These are phyloP conservation scores for Darevskia nairensis DNA, from an alignment of 2,797 vertebrate species.

Conservation along the genomic window DNA sequence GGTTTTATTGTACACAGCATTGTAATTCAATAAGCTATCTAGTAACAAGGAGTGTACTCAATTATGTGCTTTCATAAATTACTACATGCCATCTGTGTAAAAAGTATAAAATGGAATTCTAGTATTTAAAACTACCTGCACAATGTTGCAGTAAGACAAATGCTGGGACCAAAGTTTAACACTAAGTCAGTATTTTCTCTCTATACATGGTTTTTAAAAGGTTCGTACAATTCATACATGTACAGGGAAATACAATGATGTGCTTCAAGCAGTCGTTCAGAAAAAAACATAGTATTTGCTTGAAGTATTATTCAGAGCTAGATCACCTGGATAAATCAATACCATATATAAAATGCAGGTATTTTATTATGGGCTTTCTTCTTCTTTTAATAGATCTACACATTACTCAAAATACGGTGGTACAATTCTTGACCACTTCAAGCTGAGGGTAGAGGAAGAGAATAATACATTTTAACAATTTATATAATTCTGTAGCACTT, in stretches of 20 bases:
- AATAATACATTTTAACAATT: not conserved
- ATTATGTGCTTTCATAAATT: conserved; percentile 18
- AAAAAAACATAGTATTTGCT: conserved; percentile 35
- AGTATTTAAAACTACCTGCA: conserved; percentile 35
- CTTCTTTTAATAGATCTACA: not conserved
- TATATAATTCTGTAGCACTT: not conserved
- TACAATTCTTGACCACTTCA: not conserved
- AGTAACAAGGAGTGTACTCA: conserved; percentile 22
- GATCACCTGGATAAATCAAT: conserved; percentile 13
- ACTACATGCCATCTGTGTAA: conserved; percentile 6
- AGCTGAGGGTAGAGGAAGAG: not conserved
- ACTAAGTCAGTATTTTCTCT: conserved; percentile 18
- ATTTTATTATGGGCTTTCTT: not conserved
- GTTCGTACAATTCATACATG: conserved; percentile 33
- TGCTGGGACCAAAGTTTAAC: conserved; percentile 24
- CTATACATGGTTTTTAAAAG: conserved; percentile 7
- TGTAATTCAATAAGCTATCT: conserved; percentile 29
- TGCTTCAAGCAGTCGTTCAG: conserved; percentile 42
- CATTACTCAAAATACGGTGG: not conserved
- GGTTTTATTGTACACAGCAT: conserved; percentile 15
- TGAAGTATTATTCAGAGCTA: conserved; percentile 29
- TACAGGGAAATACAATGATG: not conserved
- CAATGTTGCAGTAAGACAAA: conserved; percentile 17
- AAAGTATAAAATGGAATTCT: conserved; percentile 29
- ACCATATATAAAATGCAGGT: conserved; percentile 2